Evolutionary conservation across 2,113 vertebrate species (phyloP).

Genomic region (Lophotis ruficrista): DNA sequence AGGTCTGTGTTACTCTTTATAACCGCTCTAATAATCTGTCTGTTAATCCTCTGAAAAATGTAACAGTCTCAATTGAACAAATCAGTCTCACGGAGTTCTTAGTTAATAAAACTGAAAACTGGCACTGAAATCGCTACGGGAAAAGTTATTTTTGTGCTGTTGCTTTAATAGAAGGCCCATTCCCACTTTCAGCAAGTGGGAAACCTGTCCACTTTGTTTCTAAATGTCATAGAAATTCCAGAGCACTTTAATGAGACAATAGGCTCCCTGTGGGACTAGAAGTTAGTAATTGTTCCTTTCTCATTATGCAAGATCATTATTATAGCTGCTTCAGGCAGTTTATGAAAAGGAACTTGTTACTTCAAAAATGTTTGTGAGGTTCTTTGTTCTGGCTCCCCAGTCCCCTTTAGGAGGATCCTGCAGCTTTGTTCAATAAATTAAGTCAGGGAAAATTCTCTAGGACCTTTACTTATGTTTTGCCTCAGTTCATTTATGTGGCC

Average conservation of each 20-base stretch:
- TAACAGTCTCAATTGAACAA: neutral
- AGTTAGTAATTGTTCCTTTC: conserved; percentile 44
- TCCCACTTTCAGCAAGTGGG: neutral
- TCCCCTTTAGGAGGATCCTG: neutral
- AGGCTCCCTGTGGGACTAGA: neutral
- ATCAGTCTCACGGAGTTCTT: neutral
- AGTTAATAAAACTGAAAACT: conserved; percentile 40
- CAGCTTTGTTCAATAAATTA: neutral
- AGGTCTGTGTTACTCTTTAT: neutral
- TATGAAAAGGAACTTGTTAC: conserved; percentile 37
- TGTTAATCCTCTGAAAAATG: conserved; percentile 25
- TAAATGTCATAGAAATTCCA: conserved; percentile 44
- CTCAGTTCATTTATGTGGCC: neutral
- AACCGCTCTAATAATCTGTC: neutral
- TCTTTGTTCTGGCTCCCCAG: conserved; percentile 20
- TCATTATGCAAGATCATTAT: conserved; percentile 46
- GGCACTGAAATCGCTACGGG: neutral
- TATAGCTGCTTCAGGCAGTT: conserved; percentile 40
- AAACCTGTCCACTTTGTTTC: conserved; percentile 5
- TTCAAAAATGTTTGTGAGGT: neutral
- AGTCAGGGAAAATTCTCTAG: neutral
- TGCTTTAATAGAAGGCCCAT: neutral
- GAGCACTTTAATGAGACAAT: neutral
- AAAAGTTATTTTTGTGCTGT: neutral
- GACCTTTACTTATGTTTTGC: neutral